Conservation (phyloP, 2,113 vertebrate genomes). For the Channa maculata region DNA sequence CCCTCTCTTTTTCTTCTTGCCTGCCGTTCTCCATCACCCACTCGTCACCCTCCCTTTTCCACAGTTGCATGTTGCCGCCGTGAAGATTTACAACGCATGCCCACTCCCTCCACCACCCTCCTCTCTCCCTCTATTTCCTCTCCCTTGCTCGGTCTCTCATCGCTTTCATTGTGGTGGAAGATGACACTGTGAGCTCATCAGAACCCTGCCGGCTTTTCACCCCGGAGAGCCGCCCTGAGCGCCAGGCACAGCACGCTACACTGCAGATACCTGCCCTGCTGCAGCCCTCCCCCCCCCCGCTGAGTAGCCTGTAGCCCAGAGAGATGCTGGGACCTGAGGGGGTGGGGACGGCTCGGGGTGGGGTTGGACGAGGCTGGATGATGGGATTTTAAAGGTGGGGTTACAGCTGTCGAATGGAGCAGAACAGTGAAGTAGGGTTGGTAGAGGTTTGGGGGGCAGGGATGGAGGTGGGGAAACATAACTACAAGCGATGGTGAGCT, state of each 20-base stretch:
- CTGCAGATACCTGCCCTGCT: conserved; percentile 54
- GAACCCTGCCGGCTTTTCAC: conserved; percentile 52
- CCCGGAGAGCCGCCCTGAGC: conserved; percentile 57
- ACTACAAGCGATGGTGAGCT: neutral
- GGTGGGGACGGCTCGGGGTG: conserved; percentile 14
- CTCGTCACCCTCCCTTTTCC: conserved; percentile 67
- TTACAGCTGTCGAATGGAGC: conserved; percentile 10
- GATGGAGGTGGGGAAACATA: neutral
- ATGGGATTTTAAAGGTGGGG: conserved; percentile 46
- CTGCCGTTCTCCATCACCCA: conserved; percentile 65
- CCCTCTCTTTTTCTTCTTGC: conserved; percentile 34
- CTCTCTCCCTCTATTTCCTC: conserved; percentile 12
- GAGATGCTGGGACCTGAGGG: conserved; percentile 32
- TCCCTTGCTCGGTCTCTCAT: conserved; percentile 5
- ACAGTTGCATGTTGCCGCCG: conserved; percentile 87
- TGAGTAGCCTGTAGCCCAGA: conserved; percentile 48
- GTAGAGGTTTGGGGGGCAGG: neutral
- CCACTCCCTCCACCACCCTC: conserved; percentile 63
- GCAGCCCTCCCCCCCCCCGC: conserved; percentile 17
- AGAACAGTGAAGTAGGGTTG: neutral
- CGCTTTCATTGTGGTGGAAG: conserved; percentile 60
- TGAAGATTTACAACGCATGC: conserved; percentile 92
- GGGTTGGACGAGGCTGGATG: conserved; percentile 27
- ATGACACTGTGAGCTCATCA: conserved; percentile 64
- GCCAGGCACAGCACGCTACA: conserved; percentile 19